Evolutionary conservation across 2,797 vertebrate genomes (phyloP).

Genomic region (Sebastes taczanowskii): DNA sequence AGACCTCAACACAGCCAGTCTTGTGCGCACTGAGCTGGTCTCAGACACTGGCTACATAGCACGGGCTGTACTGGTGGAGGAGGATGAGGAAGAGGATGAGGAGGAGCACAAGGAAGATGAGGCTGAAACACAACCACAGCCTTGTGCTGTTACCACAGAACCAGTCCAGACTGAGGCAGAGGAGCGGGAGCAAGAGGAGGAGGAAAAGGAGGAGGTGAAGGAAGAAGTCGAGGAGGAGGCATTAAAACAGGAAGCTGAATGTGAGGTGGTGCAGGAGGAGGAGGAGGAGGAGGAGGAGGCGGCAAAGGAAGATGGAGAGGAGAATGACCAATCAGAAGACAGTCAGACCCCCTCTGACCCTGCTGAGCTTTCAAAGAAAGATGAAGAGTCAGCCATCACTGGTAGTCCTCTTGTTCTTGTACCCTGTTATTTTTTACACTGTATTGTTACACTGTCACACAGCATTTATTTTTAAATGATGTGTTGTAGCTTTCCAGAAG

Average conservation of each 20-base stretch:
- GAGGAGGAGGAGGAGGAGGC: conserved; percentile 44
- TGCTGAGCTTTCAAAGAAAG: conserved; percentile 44
- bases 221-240: not conserved
- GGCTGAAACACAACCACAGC: conserved; percentile 23
- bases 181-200: conserved; percentile 24
- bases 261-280: conserved; percentile 20
- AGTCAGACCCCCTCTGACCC: conserved; percentile 29
- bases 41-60: conserved; percentile 70
- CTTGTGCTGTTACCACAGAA: conserved; percentile 15
- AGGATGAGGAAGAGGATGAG: conserved; percentile 73
- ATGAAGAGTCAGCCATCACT: conserved; percentile 48
- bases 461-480: not conserved
- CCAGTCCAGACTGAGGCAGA: conserved; percentile 26
- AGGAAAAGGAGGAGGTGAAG: not conserved
- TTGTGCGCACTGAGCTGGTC: conserved; percentile 59
- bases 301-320: conserved; percentile 32
- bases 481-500: not conserved
- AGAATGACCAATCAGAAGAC: conserved; percentile 43
- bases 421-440: not conserved
- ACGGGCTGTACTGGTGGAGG: conserved; percentile 78
- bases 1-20: conserved; percentile 52
- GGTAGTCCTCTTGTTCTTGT: conserved; percentile 45
- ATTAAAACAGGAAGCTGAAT: conserved; percentile 31
- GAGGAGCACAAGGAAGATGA: conserved; percentile 38
- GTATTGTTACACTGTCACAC: not conserved